phyloP scores from a whole-genome alignment of 2,113 vertebrate genomes.

The Gallinago paraguaiae region DNA sequence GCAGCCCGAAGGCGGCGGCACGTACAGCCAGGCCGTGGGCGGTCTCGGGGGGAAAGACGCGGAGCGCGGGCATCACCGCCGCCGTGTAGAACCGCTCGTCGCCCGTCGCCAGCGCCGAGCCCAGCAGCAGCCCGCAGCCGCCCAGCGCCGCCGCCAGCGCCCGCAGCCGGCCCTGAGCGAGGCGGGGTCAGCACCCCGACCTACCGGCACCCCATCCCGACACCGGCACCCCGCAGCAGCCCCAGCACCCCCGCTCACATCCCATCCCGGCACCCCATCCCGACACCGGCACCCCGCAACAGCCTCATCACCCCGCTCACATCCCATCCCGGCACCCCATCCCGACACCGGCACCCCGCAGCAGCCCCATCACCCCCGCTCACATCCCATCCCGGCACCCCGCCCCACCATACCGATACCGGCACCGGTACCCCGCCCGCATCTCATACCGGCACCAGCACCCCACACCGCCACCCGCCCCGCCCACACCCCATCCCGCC shows the following conservation, averaged over 20 bases:
- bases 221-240: too few species aligned
- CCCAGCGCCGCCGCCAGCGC: neutral
- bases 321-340: too few species aligned
- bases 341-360: neutral
- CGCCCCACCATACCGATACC: too few species aligned
- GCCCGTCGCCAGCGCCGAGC: neutral
- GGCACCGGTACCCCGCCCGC: too few species aligned
- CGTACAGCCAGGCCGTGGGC: slow-evolving; percentile 30
- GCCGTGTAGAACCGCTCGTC: neutral
- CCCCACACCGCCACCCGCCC: too few species aligned
- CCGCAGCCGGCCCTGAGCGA: neutral
- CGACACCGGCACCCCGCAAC: too few species aligned
- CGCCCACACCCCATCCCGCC: neutral
- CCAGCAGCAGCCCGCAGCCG: neutral
- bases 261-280: neutral
- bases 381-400: neutral
- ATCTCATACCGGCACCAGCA: neutral
- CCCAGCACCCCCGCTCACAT: too few species aligned
- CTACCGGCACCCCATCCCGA: too few species aligned
- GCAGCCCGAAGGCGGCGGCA: neutral
- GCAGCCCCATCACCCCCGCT: too few species aligned
- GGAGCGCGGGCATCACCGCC: neutral
- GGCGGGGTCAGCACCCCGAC: neutral
- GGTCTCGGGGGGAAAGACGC: neutral
- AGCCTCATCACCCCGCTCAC: too few species aligned